Base-by-base conservation (phyloP, 2,113 vertebrate genomes). In the Alethe castanea region DNA sequence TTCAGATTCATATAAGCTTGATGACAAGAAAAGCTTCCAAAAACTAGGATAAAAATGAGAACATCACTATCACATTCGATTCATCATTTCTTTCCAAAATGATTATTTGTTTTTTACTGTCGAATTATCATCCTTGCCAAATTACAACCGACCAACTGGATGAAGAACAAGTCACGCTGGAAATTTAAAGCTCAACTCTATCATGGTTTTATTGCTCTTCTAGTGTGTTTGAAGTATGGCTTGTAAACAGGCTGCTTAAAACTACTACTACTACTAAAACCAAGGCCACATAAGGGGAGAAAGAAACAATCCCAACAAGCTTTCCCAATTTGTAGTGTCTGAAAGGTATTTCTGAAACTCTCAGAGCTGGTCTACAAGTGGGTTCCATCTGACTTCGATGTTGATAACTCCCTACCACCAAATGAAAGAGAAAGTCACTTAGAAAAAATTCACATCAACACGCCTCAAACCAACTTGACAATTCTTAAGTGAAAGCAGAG, bases 11-110 rank as follows among this genome's bases (percentile, higher is more conserved):
- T n/a, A 12, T 45, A 73, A 81, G 29, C 29, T 23, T 40, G 47
- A 78, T 60, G 44, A 84, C 48, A 72, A 88, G 79, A 89, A 44
- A 28, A 44, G 28, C 42, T 89, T 94, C 52, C 59, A 86, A 89
- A 88, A 88, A 19, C 3, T 14, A 47, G 52, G 44, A 69, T 26
- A 52, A 28, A 88, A 84, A 86, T 3, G 18, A n/a, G 45, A 94
- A 44, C 26, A 67, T 48, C n/a, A 8, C 57, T 35, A 42, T 26
- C n/a, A 56, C 12, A 38, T 28, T 81, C 50, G 19, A 70, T 44
- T 78, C 29, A 33, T 17, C 12, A 31, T 67, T 90, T 78, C n/a
- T 71, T 86, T 90, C 38, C 56, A 59, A 59, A 94, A 83, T 4
- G 7, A n/a, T 18, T 20, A 35, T 45, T 65, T 70, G 36, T 14